Evolutionary conservation across 2,888 invertebrate genomes (phyloP).

Genomic region (Drosophila atripex): DNA sequence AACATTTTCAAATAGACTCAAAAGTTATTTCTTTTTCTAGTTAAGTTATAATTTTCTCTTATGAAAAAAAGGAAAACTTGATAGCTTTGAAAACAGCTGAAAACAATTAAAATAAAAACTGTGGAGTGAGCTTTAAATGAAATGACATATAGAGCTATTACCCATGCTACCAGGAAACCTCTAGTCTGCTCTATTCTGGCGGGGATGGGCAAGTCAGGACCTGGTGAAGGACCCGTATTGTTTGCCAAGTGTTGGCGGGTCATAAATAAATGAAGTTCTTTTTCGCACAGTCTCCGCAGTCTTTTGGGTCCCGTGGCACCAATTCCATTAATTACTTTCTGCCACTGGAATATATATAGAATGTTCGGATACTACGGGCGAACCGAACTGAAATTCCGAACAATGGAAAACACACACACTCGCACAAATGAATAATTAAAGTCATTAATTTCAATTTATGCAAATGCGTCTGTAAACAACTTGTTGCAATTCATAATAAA

Average conservation of each 20-base stretch:
- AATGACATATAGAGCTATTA: constrained; percentile 28
- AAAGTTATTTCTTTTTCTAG: not conserved
- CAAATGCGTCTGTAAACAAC: constrained; percentile 80
- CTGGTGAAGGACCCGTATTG: constrained; percentile 34
- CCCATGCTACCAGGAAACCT: constrained; percentile 12
- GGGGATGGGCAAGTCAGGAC: constrained; percentile 15
- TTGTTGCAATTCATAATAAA: constrained; percentile 80
- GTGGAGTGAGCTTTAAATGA: constrained; percentile 21
- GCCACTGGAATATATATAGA: constrained; percentile 38
- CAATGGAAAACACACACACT: constrained; percentile 29
- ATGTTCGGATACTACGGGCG: constrained; percentile 12
- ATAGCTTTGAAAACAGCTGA: not conserved
- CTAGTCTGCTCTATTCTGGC: constrained; percentile 3
- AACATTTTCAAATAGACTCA: not conserved
- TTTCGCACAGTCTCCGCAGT: constrained; percentile 51
- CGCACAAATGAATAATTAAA: constrained; percentile 74
- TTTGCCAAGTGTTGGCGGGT: constrained; percentile 70
- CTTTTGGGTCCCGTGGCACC: constrained; percentile 62
- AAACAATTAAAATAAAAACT: constrained; percentile 1
- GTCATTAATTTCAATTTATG: constrained; percentile 79
- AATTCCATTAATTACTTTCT: constrained; percentile 68
- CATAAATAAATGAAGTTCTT: constrained; percentile 77
- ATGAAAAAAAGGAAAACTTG: not conserved
- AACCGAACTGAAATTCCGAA: constrained; percentile 26
- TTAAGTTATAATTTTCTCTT: not conserved